These are phyloP conservation scores for Cyanistes caeruleus DNA, from an alignment of 2,113 vertebrate species.

Conservation along the genomic window DNA sequence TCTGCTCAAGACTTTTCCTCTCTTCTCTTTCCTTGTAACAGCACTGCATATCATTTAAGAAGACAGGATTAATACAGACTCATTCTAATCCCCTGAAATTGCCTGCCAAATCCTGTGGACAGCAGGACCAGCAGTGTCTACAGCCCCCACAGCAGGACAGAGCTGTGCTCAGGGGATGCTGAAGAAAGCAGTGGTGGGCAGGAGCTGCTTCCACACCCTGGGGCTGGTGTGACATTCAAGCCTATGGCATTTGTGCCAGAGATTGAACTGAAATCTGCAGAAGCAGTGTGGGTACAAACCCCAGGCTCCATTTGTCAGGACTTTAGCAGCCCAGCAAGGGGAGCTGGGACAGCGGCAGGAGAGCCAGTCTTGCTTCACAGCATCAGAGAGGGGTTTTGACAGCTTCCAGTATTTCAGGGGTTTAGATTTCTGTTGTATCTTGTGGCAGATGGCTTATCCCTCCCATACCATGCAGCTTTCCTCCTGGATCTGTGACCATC, in stretches of 20 bases:
- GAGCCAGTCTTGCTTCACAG: background rate
- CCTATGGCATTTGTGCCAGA: rapidly evolving
- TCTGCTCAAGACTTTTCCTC: background rate
- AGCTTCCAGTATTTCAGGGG: background rate
- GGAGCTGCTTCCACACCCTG: background rate
- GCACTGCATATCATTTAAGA: too few species aligned
- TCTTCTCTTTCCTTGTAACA: background rate
- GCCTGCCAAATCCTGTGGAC: background rate
- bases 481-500: background rate
- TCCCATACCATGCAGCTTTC: background rate
- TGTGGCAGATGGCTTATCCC: background rate
- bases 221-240: background rate
- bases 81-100: too few species aligned
- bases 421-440: background rate
- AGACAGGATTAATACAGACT: background rate
- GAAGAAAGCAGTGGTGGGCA: rapidly evolving
- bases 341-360: background rate
- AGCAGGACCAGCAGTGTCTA: background rate
- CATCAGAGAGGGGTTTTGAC: background rate
- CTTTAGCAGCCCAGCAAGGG: background rate
- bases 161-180: background rate
- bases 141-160: too few species aligned
- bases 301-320: background rate
- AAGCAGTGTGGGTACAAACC: background rate
- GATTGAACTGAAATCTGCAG: rapidly evolving